phyloP scores from a whole-genome alignment of 2,797 vertebrate species.

The Eidolon dupreanum region DNA sequence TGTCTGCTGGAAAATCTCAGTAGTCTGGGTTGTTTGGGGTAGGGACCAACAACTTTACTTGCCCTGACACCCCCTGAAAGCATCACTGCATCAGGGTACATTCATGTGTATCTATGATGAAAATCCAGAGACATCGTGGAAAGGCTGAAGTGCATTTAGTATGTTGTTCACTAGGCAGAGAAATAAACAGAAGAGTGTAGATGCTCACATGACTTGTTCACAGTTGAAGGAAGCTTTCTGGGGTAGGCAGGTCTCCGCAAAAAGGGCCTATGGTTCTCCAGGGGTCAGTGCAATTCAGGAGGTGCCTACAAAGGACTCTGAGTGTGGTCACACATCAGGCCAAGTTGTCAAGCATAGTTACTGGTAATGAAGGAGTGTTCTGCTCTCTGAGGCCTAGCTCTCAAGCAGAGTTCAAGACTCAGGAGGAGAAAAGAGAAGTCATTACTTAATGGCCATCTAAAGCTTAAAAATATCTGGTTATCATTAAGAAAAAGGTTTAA shows the following conservation, averaged over 20 bases:
- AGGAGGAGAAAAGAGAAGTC: not conserved
- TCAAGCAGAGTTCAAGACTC: not conserved
- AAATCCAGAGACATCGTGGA: not conserved
- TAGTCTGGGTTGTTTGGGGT: not conserved
- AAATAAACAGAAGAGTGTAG: not conserved
- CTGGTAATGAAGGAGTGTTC: not conserved
- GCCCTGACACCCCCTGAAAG: not conserved
- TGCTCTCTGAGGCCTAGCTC: not conserved
- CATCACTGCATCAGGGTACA: not conserved
- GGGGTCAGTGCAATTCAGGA: not conserved
- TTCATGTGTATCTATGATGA: not conserved
- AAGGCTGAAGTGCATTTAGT: accelerated
- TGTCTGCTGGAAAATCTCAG: not conserved
- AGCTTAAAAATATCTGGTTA: not conserved
- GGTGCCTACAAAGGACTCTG: not conserved
- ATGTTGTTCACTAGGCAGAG: not conserved
- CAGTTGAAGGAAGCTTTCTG: not conserved
- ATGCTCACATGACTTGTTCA: not conserved
- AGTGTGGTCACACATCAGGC: not conserved
- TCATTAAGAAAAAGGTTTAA: not conserved
- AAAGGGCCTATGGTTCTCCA: not conserved
- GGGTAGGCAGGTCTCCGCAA: not conserved
- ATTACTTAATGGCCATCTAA: not conserved
- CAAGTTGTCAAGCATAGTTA: not conserved
- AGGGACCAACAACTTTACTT: not conserved